A percentile compares a stretch with the other conserved stretches of the same genome.
phyloP scores from a whole-genome alignment of 53 echinoderm and acorn worm species.

The Holothuria scabra region DNA sequence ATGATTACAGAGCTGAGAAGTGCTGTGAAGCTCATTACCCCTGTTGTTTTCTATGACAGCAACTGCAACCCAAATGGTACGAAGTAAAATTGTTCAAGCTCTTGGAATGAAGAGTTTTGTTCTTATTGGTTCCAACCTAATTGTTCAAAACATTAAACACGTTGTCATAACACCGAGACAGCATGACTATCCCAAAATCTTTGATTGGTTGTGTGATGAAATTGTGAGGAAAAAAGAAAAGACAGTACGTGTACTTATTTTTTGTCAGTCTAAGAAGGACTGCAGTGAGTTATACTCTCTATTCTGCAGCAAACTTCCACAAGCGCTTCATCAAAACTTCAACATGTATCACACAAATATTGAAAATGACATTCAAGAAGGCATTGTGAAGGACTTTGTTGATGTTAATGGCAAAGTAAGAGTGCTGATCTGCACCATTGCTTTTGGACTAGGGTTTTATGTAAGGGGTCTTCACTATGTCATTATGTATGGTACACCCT shows the following conservation, averaged over 20 bases:
- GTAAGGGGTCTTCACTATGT: conserved; percentile 20
- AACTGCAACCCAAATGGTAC: conserved; percentile 41
- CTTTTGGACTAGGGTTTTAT: conserved; percentile 58
- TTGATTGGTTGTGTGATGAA: conserved; percentile 31
- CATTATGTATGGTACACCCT: conserved; percentile 40
- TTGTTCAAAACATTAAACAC: conserved; percentile 42
- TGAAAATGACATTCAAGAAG: conserved; percentile 43
- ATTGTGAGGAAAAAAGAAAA: neutral
- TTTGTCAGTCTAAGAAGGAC: conserved; percentile 54
- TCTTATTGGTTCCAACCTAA: conserved; percentile 2
- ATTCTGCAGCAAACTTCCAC: conserved; percentile 5
- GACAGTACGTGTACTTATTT: conserved; percentile 36
- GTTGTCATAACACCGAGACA: conserved; percentile 8
- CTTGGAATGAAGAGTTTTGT: conserved; percentile 40
- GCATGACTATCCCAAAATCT: conserved; percentile 35
- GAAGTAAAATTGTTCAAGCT: conserved; percentile 3
- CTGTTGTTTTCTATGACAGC: conserved; percentile 57
- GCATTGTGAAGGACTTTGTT: conserved; percentile 15
- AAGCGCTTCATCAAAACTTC: neutral
- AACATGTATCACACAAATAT: conserved; percentile 67
- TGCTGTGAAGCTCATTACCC: neutral
- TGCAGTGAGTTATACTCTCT: conserved; percentile 43
- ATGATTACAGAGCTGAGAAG: conserved; percentile 26
- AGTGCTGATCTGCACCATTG: conserved; percentile 49
- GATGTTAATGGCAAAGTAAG: conserved; percentile 21